Percentiles rank a stretch among this genome's conserved stretches.
Evolutionary conservation across 2,113 vertebrate genomes (phyloP).

Genomic region (Phyllostomus discolor): DNA sequence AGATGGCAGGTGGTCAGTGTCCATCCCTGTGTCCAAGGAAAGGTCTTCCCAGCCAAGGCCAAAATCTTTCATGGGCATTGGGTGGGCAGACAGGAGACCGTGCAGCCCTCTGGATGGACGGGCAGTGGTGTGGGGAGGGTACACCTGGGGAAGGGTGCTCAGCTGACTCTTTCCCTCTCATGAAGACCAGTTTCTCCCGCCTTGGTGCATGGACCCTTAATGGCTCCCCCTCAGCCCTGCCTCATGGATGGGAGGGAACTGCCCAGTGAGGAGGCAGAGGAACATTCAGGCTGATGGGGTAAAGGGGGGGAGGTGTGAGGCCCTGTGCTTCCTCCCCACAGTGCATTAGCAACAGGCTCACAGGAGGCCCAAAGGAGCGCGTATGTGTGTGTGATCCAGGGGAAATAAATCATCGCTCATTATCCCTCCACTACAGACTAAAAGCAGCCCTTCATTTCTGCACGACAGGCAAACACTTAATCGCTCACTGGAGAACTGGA

Average conservation of each 20-base stretch:
- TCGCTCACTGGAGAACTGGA: slow-evolving; percentile 72
- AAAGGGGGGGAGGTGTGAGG: slow-evolving; percentile 49
- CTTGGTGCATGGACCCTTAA: not conserved
- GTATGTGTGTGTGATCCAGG: slow-evolving; percentile 63
- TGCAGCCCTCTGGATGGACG: not conserved
- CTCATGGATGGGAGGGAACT: not conserved
- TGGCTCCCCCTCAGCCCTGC: not conserved
- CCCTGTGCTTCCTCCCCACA: slow-evolving; percentile 52
- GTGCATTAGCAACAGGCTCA: slow-evolving; percentile 69
- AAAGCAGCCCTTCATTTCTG: slow-evolving; percentile 78
- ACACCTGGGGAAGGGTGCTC: not conserved
- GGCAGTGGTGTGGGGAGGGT: not conserved
- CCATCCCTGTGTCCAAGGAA: not conserved
- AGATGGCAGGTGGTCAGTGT: not conserved
- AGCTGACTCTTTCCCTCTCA: not conserved
- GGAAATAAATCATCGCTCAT: slow-evolving; percentile 84
- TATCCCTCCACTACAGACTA: slow-evolving; percentile 78
- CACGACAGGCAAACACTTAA: slow-evolving; percentile 74
- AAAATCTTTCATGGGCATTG: not conserved
- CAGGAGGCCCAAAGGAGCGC: slow-evolving; percentile 46
- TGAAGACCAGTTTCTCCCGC: not conserved
- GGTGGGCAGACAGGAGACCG: not conserved
- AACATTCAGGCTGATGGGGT: not conserved
- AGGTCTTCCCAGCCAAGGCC: not conserved
- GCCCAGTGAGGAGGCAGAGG: not conserved